These are phyloP conservation scores for Xiphorhynchus elegans DNA, from an alignment of 2,113 vertebrate species.

Conservation along the genomic window DNA sequence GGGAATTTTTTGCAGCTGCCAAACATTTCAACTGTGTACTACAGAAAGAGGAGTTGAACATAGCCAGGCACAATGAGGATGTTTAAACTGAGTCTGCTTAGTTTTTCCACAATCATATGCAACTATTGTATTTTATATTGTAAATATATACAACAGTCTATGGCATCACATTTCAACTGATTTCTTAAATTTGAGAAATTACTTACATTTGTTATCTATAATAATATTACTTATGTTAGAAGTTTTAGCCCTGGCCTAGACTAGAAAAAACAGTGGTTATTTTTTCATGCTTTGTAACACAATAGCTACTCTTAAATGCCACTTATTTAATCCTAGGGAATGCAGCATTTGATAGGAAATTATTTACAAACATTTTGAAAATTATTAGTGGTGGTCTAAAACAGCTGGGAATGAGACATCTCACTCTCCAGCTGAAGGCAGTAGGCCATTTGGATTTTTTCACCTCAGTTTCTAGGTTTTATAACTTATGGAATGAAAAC, in stretches of 20 bases:
- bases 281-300: neutral
- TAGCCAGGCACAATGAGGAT: neutral
- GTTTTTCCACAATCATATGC: neutral
- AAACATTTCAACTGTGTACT: fast-evolving
- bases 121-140: neutral
- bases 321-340: neutral
- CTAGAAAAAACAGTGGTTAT: neutral
- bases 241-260: neutral
- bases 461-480: neutral
- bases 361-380: neutral
- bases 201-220: neutral
- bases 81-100: neutral
- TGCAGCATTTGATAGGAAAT: neutral
- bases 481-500: neutral
- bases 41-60: neutral
- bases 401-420: neutral
- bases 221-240: neutral
- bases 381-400: neutral
- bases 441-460: neutral
- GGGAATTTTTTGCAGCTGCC: neutral
- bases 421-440: neutral
- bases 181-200: neutral
- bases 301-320: neutral
- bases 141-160: neutral
- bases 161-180: neutral